These are phyloP conservation scores for Psix sp. DNA, from an alignment of 1,140 invertebrate species.

Conservation along the genomic window DNA sequence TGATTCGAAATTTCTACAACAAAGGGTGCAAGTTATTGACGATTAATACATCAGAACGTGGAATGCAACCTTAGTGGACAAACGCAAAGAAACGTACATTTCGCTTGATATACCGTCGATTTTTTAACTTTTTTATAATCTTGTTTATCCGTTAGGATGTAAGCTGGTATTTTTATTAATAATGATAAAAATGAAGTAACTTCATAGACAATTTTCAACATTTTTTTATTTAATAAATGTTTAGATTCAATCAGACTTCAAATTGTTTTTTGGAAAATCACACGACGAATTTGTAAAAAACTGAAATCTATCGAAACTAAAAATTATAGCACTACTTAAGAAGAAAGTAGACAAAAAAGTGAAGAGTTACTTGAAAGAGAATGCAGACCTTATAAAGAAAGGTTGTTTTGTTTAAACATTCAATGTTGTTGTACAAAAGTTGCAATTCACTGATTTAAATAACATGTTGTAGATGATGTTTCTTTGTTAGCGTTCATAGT, in stretches of 20 bases:
- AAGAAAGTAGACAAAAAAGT: background rate
- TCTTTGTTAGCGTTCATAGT: background rate
- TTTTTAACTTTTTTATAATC: background rate
- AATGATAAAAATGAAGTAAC: background rate
- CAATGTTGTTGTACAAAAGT: background rate
- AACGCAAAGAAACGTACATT: background rate
- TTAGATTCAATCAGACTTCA: background rate
- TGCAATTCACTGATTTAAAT: background rate
- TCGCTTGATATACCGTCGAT: background rate
- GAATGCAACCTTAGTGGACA: background rate
- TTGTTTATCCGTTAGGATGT: background rate
- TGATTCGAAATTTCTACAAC: background rate
- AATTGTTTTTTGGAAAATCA: background rate
- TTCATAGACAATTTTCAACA: background rate
- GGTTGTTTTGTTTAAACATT: background rate
- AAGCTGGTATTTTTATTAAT: background rate
- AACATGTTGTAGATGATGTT: background rate
- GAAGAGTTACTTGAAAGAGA: background rate
- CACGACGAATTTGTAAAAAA: background rate
- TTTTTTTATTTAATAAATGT: background rate
- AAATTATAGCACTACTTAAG: background rate
- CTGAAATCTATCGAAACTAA: background rate
- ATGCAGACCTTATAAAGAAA: background rate
- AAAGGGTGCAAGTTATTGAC: background rate
- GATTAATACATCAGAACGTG: background rate